Evolutionary conservation across 2,797 vertebrate species (phyloP).

Genomic region (Phaenicophaeus curvirostris): DNA sequence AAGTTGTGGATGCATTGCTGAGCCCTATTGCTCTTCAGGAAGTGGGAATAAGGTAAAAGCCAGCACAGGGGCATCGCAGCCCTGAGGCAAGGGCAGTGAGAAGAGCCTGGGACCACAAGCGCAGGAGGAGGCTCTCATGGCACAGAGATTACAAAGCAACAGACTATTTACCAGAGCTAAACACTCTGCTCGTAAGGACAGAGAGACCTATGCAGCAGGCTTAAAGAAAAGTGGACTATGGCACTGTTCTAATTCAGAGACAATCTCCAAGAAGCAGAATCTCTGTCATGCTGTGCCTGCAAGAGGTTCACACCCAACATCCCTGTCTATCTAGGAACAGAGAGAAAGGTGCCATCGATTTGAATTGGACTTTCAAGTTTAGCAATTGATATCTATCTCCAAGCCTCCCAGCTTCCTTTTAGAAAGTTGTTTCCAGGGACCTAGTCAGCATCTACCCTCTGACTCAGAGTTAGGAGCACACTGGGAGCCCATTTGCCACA

Average conservation of each 20-base stretch:
- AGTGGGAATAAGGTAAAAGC: not conserved
- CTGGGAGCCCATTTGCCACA: not conserved
- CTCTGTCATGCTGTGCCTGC: not conserved
- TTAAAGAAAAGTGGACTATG: not conserved
- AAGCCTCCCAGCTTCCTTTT: not conserved
- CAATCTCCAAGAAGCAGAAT: not conserved
- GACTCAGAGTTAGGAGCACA: not conserved
- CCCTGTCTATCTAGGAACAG: not conserved
- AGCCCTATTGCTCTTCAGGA: not conserved
- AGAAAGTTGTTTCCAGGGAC: not conserved
- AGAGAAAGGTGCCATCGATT: not conserved
- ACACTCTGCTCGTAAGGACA: not conserved
- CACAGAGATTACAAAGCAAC: not conserved
- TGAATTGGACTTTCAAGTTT: not conserved
- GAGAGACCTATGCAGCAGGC: not conserved
- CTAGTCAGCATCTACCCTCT: not conserved
- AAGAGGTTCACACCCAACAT: not conserved
- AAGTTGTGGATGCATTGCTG: not conserved
- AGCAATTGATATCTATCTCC: not conserved
- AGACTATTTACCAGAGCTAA: not conserved
- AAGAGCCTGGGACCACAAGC: not conserved
- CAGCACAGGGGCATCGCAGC: not conserved
- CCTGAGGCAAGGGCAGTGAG: not conserved
- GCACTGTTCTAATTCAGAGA: not conserved
- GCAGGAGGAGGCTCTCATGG: not conserved